A percentile compares a stretch with the other conserved stretches of the same genome.
Conservation (phyloP, 2,797 vertebrate genomes). For the Tragelaphus eurycerus region DNA sequence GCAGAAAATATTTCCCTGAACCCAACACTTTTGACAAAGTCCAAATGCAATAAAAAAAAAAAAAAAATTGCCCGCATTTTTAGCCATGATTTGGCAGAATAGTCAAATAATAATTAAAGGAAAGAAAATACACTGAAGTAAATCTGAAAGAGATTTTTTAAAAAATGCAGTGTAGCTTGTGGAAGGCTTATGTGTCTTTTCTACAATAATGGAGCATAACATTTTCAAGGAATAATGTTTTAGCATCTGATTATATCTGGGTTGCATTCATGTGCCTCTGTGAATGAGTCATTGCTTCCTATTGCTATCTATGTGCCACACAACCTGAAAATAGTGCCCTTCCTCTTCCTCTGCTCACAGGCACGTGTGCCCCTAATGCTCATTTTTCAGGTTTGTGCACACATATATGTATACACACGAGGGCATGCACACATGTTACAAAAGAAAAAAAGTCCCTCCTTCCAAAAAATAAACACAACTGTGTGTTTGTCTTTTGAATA, state of each 20-base stretch:
- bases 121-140: not conserved
- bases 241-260: not conserved
- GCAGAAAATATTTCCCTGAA: slow-evolving; percentile 65
- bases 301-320: not conserved
- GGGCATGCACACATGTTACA: not conserved
- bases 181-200: not conserved
- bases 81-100: slow-evolving; percentile 51
- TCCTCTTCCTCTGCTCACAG: not conserved
- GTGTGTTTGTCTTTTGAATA: not conserved
- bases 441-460: not conserved
- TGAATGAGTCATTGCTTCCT: not conserved
- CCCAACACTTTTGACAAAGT: slow-evolving; percentile 58
- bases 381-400: not conserved
- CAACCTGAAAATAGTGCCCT: not conserved
- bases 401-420: no score
- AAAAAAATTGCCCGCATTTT: not conserved
- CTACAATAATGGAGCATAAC: not conserved
- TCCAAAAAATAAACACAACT: not conserved
- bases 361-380: not conserved
- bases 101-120: slow-evolving; percentile 57
- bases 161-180: not conserved
- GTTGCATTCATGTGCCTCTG: not conserved
- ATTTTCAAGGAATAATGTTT: not conserved
- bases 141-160: not conserved
- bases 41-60: slow-evolving; percentile 62